Base-by-base conservation (phyloP, 2,888 invertebrate species). In the Lycaena phlaeas region DNA sequence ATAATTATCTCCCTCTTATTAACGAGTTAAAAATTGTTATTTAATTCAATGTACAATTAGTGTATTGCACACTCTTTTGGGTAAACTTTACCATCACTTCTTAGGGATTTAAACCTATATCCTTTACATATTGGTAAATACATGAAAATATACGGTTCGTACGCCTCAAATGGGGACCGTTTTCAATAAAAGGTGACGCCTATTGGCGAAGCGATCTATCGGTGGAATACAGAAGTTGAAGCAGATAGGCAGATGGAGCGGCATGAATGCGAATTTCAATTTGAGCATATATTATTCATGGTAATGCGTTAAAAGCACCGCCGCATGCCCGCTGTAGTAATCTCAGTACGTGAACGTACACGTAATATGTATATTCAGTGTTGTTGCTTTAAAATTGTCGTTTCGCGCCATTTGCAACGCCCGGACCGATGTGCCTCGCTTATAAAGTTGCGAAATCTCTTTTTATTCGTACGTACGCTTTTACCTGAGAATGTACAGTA, bases 281-380 rank as follows among this genome's bases (percentile, higher is more conserved):
- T 81, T 81, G 72, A 69, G 72, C 63, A 76, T 84, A 81, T 84
- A 78, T 82, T 82, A 84, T 82, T 81, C 82, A 84, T 74, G 79
- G 78, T 82, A 84, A 81, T 81, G 75, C 81, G 79, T 79, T 84
- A 79, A 79, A 81, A 84, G 81, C 79, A 68, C 68, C 60, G 64
- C 64, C 75, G 70, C 68, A 71, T 65, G 68, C 68, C 71, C 61
- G 54, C 63, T 60, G 56, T 59, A 68, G 75, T 72, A 78, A 76
- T 79, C 75, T 75, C 61, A 54, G 66, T 70, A 77, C 77, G 76
- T 79, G 69, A n/a, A n/a, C 68, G 62, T 68, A 64, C 66, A 69
- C 57, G 57, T 66, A 68, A 61, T 68, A 68, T 59, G 63, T 72
- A 72, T 69, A 73, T 79, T 76, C 71, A 77, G 75, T 78, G 77